Evolutionary conservation across 1,140 invertebrate genomes (phyloP), one percentile per base, ranked within the genome.

Genomic region (Rhynchophorus ferrugineus): DNA sequence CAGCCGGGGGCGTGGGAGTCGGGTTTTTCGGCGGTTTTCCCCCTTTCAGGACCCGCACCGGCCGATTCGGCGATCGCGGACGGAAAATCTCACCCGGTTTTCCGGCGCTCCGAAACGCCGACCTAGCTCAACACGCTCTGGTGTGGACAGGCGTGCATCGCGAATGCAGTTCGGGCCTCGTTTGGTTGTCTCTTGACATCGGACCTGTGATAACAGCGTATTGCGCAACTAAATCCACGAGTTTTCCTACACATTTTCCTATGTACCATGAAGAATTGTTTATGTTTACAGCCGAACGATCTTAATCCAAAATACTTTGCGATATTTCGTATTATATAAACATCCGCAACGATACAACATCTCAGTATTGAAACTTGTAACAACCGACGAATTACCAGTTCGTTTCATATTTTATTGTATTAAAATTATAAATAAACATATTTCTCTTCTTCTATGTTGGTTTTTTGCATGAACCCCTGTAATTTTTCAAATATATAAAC

Each of bases 51-150:
- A 11, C 24, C 19, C 24, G 34, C 24, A n/a, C 20, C 54, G 48
- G 44, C 41, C 47, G 38, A 48, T n/a, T 47, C 37, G 48, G 41
- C 14, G 14, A 17, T 16, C 24, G 19, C 16, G 20, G 8, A 33
- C 43, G 22, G 24, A 44, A 48, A 48, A n/a, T 34, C 21, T 17
- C 39, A 41, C 45, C 47, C 9, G 47, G 47, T 42, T 39, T 39
- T 49, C 38, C 13, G 20, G 14, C 54, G 64, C 61, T 65, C 64
- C 55, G n/a, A 57, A 63, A 63, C 66, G 60, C 66, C 67, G 67
- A 69, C 67, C 67, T 69, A 66, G 57, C 66, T 57, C 64, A 69
- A 69, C 66, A 68, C 62, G 52, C 57, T 65, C 64, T 63, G 64
- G 54, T 58, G 63, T 69, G 62, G 55, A 63, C 59, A 54, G 51